Base-by-base conservation (phyloP, 1,140 invertebrate genomes). In the Diachasmimorpha longicaudata region DNA sequence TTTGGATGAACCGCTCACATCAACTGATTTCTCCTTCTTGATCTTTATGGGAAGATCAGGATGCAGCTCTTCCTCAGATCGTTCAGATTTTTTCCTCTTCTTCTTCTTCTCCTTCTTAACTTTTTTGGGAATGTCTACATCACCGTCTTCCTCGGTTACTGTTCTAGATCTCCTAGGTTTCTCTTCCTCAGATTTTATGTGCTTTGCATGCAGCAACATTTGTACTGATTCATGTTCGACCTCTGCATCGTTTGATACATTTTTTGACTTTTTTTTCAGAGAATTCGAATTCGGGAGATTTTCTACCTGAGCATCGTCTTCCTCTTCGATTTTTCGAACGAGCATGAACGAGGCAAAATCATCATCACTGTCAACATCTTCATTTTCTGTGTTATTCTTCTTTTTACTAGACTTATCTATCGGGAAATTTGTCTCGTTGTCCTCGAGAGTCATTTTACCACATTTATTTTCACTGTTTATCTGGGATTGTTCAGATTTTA, bases 41-140 rank as follows among this genome's bases (percentile, higher is more conserved):
- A 46, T 81, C 55, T 79, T 80, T 11, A 70, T 52, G 39, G 6
- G 3, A 19, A 11, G 48, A 21, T 37, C 39, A 10, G 70, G 39
- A 52, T 21, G 16, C 2, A 13, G 11, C 14, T 69, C 46, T 1
- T 46, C 19, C 3, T 72, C 39, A 9, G 42, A 19, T n/a, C 46
- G n/a, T 37, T 75, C 42, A 58, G 21, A 55, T 21, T 37, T 19
- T 13, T 66, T 36, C 14, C 13, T 66, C 36, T 66, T 36, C 36
- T 66, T 36, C 11, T 6, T 21, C 31, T 66, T 66, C n/a, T 66
- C 58, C 23, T 66, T 66, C 0, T 66, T 66, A 31, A 66, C 11
- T 58, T 21, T 66, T 31, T 25, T 31, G 19, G 13, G 52, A 36
- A 46, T 52, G 44, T 72, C 39, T 42, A 23, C 19, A 19, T 48